Evolutionary conservation across 2,888 invertebrate species (phyloP).

Genomic region (Ectemnius cavifrons): DNA sequence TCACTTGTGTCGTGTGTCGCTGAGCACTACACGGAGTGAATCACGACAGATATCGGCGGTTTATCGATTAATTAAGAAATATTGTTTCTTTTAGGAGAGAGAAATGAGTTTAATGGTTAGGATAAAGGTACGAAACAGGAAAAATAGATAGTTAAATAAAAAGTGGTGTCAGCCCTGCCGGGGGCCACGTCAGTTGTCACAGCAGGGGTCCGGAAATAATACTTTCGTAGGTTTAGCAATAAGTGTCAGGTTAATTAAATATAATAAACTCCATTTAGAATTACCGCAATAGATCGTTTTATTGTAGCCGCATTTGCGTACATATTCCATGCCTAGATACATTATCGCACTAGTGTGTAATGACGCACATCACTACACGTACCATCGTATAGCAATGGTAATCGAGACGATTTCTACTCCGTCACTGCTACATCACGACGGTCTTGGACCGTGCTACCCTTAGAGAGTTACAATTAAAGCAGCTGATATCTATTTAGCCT

Average conservation of each 20-base stretch:
- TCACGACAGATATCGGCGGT: no score
- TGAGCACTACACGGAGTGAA: no score
- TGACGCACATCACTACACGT: slow-evolving; percentile 35
- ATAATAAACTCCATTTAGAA: slow-evolving; percentile 13
- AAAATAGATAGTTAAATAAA: no score
- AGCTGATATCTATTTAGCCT: slow-evolving; percentile 31
- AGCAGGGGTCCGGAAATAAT: no score
- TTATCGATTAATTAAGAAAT: no score
- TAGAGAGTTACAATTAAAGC: slow-evolving; percentile 41
- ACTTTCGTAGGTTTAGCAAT: not conserved
- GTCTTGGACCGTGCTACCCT: slow-evolving; percentile 27
- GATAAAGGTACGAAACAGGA: no score
- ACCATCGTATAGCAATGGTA: slow-evolving; percentile 51
- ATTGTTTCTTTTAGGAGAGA: no score
- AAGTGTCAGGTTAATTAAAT: no score
- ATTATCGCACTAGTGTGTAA: slow-evolving; percentile 30
- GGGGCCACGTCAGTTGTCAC: no score
- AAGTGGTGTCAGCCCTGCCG: no score
- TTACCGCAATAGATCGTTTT: slow-evolving; percentile 62
- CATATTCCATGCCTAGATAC: slow-evolving; percentile 51
- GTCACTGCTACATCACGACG: slow-evolving; percentile 33
- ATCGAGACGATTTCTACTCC: slow-evolving; percentile 36
- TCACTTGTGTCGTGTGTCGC: no score
- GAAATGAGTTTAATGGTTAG: no score
- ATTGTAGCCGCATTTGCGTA: slow-evolving; percentile 62